phyloP scores from a whole-genome alignment of 2,888 invertebrate species.

The Pristionchus japonicus region DNA sequence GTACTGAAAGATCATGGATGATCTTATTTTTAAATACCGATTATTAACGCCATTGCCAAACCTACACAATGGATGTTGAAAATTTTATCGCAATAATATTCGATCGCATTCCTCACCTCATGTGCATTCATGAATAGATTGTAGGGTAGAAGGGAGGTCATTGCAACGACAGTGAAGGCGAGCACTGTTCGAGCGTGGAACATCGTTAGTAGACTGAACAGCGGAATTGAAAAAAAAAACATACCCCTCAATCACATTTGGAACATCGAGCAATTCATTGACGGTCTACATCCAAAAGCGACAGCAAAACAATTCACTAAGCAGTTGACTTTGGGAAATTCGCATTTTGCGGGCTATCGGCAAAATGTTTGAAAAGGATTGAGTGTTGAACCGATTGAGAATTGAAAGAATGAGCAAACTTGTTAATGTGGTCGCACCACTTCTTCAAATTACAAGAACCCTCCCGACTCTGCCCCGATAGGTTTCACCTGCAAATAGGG shows the following conservation, averaged over 20 bases:
- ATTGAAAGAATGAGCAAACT: neutral
- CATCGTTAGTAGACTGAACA: too few species aligned
- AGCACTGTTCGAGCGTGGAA: neutral
- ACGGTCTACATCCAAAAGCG: too few species aligned
- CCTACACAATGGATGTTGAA: too few species aligned
- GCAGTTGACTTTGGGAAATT: neutral
- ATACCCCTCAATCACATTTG: too few species aligned
- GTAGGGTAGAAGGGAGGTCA: slow-evolving; percentile 62
- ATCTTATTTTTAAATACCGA: neutral
- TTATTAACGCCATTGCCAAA: too few species aligned
- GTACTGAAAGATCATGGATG: slow-evolving; percentile 55
- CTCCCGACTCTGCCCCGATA: neutral
- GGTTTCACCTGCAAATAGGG: neutral
- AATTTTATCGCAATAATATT: too few species aligned
- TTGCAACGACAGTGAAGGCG: slow-evolving; percentile 59
- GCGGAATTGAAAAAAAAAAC: too few species aligned
- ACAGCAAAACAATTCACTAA: neutral
- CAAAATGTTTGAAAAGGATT: neutral
- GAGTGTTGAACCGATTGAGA: neutral
- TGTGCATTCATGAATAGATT: slow-evolving; percentile 67
- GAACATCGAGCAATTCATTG: too few species aligned
- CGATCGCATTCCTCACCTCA: slow-evolving; percentile 54
- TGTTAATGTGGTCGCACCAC: slow-evolving; percentile 19
- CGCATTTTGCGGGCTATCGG: neutral
- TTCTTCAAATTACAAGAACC: neutral